These are phyloP conservation scores for Drosophila cognata DNA, from an alignment of 2,888 invertebrate genomes.

Conservation along the genomic window DNA sequence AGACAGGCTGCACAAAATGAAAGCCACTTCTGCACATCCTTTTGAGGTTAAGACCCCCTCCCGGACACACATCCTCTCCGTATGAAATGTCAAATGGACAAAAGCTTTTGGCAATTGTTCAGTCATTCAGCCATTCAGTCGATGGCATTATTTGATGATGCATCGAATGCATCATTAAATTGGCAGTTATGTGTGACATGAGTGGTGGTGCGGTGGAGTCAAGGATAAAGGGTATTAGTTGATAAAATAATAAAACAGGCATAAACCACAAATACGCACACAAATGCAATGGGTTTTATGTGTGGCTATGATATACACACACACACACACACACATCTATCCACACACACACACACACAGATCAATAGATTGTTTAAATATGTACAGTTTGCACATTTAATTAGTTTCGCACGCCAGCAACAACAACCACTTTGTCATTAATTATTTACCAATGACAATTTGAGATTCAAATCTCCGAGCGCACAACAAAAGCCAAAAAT, in stretches of 20 bases:
- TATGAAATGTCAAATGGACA: not conserved
- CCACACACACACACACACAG: slow-evolving; percentile 2
- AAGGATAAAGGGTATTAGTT: slow-evolving; percentile 6
- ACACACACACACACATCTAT: slow-evolving; percentile 2
- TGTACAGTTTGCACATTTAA: slow-evolving; percentile 52
- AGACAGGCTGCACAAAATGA: not conserved
- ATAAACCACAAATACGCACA: slow-evolving; percentile 51
- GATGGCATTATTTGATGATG: slow-evolving; percentile 37
- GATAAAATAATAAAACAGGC: slow-evolving; percentile 46
- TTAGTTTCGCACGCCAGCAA: slow-evolving; percentile 46
- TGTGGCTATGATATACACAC: slow-evolving; percentile 35
- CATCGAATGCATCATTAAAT: slow-evolving; percentile 59
- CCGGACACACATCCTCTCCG: not conserved
- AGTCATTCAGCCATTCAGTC: slow-evolving; percentile 13
- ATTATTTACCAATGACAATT: slow-evolving; percentile 48
- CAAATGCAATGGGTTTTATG: slow-evolving; percentile 38
- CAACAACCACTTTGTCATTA: slow-evolving; percentile 39
- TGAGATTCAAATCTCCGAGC: slow-evolving; percentile 29
- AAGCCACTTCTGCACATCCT: not conserved
- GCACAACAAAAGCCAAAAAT: slow-evolving; percentile 34
- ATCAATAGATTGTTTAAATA: slow-evolving; percentile 9
- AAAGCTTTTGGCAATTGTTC: slow-evolving; percentile 20
- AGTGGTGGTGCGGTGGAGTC: not conserved
- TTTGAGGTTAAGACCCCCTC: not conserved
- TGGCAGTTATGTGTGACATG: slow-evolving; percentile 10